Evolutionary conservation across 2,888 invertebrate species (phyloP).

Genomic region (Xylophagus ater): DNA sequence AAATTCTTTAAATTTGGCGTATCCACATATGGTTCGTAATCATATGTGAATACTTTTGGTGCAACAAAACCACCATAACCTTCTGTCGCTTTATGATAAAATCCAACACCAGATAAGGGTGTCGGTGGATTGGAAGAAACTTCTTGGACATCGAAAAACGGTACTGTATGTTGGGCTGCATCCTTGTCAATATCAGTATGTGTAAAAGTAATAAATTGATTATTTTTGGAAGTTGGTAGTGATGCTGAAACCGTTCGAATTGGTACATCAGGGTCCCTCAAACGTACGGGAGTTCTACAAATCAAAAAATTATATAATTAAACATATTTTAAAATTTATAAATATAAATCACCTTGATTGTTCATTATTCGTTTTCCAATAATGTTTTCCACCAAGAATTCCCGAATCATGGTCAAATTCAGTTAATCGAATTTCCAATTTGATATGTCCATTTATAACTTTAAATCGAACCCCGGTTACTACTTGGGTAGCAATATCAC

Average conservation of each 20-base stretch:
- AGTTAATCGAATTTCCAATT: conserved; percentile 62
- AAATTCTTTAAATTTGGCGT: no score
- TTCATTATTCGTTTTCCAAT: conserved; percentile 70
- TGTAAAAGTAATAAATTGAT: conserved; percentile 53
- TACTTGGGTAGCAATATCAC: conserved; percentile 43
- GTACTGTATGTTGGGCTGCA: conserved; percentile 63
- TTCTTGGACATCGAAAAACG: conserved; percentile 63
- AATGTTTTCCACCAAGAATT: conserved; percentile 46
- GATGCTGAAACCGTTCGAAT: conserved; percentile 40
- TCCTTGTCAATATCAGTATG: conserved; percentile 55
- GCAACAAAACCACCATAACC: conserved; percentile 61
- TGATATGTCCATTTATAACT: conserved; percentile 62
- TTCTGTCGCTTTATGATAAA: conserved; percentile 54
- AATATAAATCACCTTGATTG: no score
- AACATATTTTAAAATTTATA: no score
- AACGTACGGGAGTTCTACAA: conserved; percentile 44
- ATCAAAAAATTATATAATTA: no score
- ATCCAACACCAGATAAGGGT: no score
- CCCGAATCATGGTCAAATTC: conserved; percentile 66
- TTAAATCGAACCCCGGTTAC: conserved; percentile 61
- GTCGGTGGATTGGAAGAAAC: no score
- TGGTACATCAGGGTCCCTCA: conserved; percentile 52
- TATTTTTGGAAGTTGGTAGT: conserved; percentile 44
- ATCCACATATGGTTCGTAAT: conserved; percentile 51
- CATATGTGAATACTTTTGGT: conserved; percentile 55